Evolutionary conservation across 2,113 vertebrate genomes (phyloP).

Genomic region (Aptenodytes forsteri): DNA sequence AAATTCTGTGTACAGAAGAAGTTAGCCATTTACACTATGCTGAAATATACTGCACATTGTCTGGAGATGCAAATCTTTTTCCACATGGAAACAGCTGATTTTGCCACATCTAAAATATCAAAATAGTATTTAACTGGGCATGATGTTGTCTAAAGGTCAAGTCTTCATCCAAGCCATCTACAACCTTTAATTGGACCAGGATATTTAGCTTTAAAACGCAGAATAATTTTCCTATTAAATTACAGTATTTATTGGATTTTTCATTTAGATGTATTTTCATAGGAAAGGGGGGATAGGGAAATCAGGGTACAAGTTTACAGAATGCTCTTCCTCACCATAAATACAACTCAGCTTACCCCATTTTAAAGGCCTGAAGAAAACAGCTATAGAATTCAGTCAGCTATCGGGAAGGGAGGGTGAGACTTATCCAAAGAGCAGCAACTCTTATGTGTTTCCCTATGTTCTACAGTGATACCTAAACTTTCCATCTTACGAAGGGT

Average conservation of each 20-base stretch:
- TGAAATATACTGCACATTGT: background rate
- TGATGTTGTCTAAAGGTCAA: background rate
- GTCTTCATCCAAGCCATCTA: background rate
- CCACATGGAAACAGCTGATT: background rate
- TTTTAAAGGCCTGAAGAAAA: background rate
- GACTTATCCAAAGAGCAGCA: background rate
- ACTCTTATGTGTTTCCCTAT: accelerated
- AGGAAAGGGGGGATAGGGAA: background rate
- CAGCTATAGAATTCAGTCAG: background rate
- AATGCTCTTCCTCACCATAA: background rate
- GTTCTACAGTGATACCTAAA: background rate
- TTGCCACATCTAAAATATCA: background rate
- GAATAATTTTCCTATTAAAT: background rate
- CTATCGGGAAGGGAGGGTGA: background rate
- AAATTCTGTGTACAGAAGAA: background rate
- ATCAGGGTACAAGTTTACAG: background rate
- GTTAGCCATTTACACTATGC: background rate
- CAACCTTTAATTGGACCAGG: background rate
- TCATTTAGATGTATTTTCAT: background rate
- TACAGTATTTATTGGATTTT: background rate
- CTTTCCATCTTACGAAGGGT: background rate
- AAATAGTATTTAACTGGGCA: background rate
- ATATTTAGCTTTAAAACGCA: background rate
- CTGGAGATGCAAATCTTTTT: background rate
- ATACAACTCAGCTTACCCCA: accelerated